Base-by-base conservation (phyloP, 2,888 invertebrate genomes). In the Melinaea menophilus region DNA sequence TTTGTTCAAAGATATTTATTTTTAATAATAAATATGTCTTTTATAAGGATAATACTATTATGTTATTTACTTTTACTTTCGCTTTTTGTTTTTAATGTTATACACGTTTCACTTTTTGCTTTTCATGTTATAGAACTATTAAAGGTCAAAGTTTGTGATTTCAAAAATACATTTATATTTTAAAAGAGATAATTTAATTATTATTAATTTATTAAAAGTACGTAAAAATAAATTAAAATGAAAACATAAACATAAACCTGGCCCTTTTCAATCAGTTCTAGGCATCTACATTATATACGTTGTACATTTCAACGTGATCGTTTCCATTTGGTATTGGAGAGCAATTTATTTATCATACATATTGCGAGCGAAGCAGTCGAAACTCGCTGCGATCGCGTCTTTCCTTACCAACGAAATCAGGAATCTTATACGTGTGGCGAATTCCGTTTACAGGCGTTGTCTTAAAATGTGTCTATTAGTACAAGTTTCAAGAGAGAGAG, bases 271-370 rank as follows among this genome's bases (percentile, higher is more conserved):
- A 57, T 56, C 55, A 55, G 34, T 64, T 76, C 74, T 80, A 81
- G 76, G 74, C 79, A 77, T 79, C 22, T 74, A 79, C 74, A 81
- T 81, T 81, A 83, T 83, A 82, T 85, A 82, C 81, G 85, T 81
- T 87, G 86, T 88, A 88, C 88, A 88, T 85, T 88, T 87, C 85
- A 84, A 80, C 80, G 84, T 84, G 83, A 86, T 86, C 81, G 86
- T 79, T 85, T 82, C 87, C 86, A 87, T 90, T 89, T 89, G 82
- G 89, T 90, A 90, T 90, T 89, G 90, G 89, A 90, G 90, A 88
- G 86, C 90, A 88, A 90, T 90, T 90, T 90, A 90, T 90, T 90
- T 90, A 90, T 90, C 90, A 90, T 90, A 90, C 86, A 88, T 90
- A 90, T 90, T 88, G 89, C 83, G 85, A 81, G 33, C 61, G 65